Evolutionary conservation across 1,140 invertebrate genomes (phyloP).

Genomic region (Vanessa tameamea): DNA sequence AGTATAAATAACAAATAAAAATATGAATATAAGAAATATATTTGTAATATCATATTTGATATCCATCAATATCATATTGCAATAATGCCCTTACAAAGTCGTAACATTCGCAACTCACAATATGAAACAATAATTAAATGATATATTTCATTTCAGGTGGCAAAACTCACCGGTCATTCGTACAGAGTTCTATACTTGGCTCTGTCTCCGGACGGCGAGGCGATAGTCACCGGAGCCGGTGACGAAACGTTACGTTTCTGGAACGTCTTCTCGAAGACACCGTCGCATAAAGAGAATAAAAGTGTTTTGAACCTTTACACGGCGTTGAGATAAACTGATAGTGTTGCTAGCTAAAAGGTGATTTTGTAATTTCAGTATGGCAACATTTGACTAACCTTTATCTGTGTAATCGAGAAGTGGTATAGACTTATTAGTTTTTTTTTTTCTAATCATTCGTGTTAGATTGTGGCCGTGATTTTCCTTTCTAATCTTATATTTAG

Average conservation of each 20-base stretch:
- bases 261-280: conserved; percentile 99
- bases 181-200: conserved; percentile 98
- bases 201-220: conserved; percentile 99
- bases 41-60: too few species aligned
- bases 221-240: conserved; percentile 99
- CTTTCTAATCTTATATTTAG: not conserved
- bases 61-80: too few species aligned
- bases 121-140: not conserved
- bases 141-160: conserved; percentile 85
- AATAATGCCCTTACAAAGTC: too few species aligned
- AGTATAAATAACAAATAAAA: too few species aligned
- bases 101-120: too few species aligned
- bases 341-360: not conserved
- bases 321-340: conserved; percentile 83
- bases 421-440: conserved; percentile 6
- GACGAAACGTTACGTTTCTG: conserved; percentile 99
- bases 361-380: not conserved
- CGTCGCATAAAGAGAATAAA: conserved; percentile 97
- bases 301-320: conserved; percentile 98
- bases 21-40: too few species aligned
- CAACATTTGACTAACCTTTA: conserved; percentile 5
- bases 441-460: not conserved
- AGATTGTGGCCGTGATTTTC: conserved; percentile 2
- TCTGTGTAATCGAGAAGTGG: conserved; percentile 10
- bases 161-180: conserved; percentile 98